Base-by-base conservation (phyloP, 2,888 invertebrate genomes). In the Altica lythri region DNA sequence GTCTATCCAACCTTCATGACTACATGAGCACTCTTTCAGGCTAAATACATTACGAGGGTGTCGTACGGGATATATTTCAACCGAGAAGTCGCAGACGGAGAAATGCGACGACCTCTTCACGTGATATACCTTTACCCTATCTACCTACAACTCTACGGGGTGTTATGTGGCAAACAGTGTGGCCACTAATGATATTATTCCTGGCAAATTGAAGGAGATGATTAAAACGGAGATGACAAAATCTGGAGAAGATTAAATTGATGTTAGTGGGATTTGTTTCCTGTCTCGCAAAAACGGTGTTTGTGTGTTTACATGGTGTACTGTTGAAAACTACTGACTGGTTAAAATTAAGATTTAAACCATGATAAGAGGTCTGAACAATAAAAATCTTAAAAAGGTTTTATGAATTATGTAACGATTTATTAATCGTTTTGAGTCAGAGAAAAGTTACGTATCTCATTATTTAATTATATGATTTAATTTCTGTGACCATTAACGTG, bases 41-140 rank as follows among this genome's bases (percentile, higher is more conserved):
- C 61, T 64, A 65, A 65, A 62, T 64, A 62, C 65, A 61, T 62
- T 62, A 61, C 51, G 40, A 47, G 45, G 35, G 48, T 53, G 59
- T 58, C 53, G 57, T 54, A 59, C 44, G 55, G 49, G 47, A 56
- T 53, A 51, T 63, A 65, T 63, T 65, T 63, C 60, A 25, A 37
- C 35, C 57, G 50, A 35, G 55, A 25, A 45, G 55, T 46, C 53
- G 45, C 58, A 58, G 54, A 49, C 58, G 49, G 45, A 48, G 42
- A 49, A 52, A 51, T 27, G 30, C 18, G 45, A 29, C 18, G 32
- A 45, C 18, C 44, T 32, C 18, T 9, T 32, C 32, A 9, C 5
- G 12, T 19, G 8, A 8, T n/a, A 45, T 32, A 22, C 45, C 22
- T 10, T 2, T 18, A 29, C 18, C 22, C 25, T n/a, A n/a, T n/a